Conservation (phyloP, 2,797 vertebrate genomes). For the Periparus ater region DNA sequence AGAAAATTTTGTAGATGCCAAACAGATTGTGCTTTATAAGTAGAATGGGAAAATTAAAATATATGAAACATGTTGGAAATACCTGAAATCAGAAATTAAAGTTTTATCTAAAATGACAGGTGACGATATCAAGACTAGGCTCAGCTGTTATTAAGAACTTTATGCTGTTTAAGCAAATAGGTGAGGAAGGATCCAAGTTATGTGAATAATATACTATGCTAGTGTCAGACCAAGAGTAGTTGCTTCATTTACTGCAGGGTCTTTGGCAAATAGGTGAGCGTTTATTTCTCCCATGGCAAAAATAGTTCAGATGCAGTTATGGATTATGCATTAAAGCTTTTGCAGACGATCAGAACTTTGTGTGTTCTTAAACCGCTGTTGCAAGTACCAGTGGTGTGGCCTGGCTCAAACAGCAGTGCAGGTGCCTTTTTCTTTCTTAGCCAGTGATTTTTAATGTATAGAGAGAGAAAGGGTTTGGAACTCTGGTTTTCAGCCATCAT, state of each 20-base stretch:
- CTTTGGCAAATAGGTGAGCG: not conserved
- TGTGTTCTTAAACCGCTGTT: not conserved
- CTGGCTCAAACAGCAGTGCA: not conserved
- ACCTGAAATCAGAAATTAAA: not conserved
- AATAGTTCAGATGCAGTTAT: not conserved
- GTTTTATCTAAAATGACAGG: not conserved
- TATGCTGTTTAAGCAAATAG: not conserved
- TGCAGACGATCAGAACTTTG: not conserved
- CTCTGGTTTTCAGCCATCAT: not conserved
- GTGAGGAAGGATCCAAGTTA: not conserved
- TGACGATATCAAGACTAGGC: not conserved
- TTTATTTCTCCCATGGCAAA: not conserved
- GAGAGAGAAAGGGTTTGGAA: not conserved
- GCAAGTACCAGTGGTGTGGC: not conserved
- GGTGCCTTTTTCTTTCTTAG: not conserved
- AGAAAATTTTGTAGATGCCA: not conserved
- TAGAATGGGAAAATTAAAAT: not conserved
- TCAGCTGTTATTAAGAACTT: not conserved
- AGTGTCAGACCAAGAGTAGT: not conserved
- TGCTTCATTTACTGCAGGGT: not conserved
- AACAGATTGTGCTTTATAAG: not conserved
- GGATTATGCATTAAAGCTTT: not conserved
- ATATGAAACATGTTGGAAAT: not conserved
- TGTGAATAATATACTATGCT: rapidly evolving
- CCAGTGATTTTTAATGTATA: not conserved